Evolutionary conservation across 2,113 vertebrate species (phyloP), one percentile per base, ranked within the genome.

Genomic region (Calidris pugnax): DNA sequence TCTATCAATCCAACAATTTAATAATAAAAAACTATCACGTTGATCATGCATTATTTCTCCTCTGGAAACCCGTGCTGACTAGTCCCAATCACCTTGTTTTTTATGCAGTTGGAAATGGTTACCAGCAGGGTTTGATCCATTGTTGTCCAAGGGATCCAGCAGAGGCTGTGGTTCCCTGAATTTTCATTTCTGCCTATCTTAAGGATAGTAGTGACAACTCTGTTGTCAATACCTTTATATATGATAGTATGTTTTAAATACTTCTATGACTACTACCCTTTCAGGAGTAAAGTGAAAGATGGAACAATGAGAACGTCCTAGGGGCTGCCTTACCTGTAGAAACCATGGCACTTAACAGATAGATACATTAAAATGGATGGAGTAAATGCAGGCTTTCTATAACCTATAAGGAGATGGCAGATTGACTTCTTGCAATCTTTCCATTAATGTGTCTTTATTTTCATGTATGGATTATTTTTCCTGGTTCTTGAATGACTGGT

Each of bases 391-490:
- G 4, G 23, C 1, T 12, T 71, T 90, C 60, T 84, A 28, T 53
- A 79, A 17, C 9, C 27, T 74, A 22, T 30, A 28, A 63, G 37
- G 6, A 43, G 10, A 21, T 30, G 30, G 14, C 11, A 74, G 26
- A 51, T 12, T 28, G 48, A 27, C 7, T 45, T 84, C 41, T 82
- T 73, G 39, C 47, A 78, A 43, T 22, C 5, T 30, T 20, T 15
- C 26, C 26, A 27, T 68, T 53, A 32, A 0, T 0, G 5, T 48
- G 55, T 43, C 43, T 69, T 26, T 43, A 48, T 53, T 41, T 43
- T 19, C 41, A 15, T 6, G 4, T 32, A 63, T n/a, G 26, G 13
- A 7, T 51, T 85, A 72, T 11, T 19, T 63, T 85, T 68, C 80
- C 12, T 69, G 67, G 14, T 17, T 63, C 24, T 72, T 85, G 39